A percentile compares a stretch with the other conserved stretches of the same genome.
These are phyloP conservation scores for Ceratina calcarata DNA, from an alignment of 1,140 invertebrate species.

Conservation along the genomic window DNA sequence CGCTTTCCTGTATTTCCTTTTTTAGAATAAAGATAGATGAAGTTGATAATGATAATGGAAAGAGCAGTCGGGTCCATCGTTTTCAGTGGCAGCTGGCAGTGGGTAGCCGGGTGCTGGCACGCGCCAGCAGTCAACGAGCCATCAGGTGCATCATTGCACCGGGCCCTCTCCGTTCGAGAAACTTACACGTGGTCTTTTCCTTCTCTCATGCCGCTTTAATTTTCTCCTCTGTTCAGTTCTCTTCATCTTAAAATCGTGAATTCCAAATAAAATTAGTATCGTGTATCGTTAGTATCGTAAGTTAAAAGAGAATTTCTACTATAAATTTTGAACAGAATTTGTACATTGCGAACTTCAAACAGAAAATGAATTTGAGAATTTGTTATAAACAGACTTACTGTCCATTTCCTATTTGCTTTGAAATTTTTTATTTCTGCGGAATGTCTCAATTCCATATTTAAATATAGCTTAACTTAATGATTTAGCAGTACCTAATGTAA, in stretches of 20 bases:
- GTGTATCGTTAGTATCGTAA: too few species aligned
- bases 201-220: slow-evolving; percentile 1
- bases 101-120: slow-evolving; percentile 66
- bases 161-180: slow-evolving; percentile 55
- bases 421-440: too few species aligned
- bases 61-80: slow-evolving; percentile 10
- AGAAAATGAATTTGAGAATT: too few species aligned
- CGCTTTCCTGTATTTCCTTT: neutral
- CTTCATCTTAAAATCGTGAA: neutral
- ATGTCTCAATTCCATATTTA: too few species aligned
- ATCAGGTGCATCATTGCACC: slow-evolving; percentile 69
- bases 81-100: slow-evolving; percentile 52
- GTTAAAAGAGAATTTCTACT: too few species aligned
- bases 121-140: slow-evolving; percentile 65
- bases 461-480: too few species aligned
- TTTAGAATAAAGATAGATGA: neutral
- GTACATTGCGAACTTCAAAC: too few species aligned
- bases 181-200: slow-evolving; percentile 18
- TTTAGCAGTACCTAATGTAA: too few species aligned
- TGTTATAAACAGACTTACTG: too few species aligned
- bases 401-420: too few species aligned
- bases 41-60: neutral
- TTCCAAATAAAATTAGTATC: neutral
- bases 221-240: slow-evolving; percentile 8
- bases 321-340: too few species aligned